phyloP scores from a whole-genome alignment of 2,888 invertebrate species.

The Yponomeuta cagnagella region DNA sequence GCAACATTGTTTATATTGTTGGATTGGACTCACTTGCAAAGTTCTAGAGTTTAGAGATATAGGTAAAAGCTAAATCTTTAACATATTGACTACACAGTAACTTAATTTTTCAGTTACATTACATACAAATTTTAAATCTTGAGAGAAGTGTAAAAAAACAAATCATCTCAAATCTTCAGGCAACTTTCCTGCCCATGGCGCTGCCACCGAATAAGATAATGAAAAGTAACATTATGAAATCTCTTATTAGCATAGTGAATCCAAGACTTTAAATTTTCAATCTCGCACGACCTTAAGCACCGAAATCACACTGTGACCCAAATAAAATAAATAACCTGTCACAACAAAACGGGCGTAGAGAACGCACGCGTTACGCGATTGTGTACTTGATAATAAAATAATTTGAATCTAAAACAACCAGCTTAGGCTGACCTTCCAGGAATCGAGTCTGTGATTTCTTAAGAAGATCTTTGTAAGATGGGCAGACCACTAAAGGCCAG shows the following conservation, averaged over 20 bases:
- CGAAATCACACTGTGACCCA: conserved; percentile 30
- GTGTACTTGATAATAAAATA: conserved; percentile 54
- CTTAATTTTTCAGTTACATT: too few species aligned
- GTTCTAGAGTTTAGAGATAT: too few species aligned
- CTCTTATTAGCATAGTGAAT: conserved; percentile 6
- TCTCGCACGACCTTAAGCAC: conserved; percentile 28
- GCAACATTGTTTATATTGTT: too few species aligned
- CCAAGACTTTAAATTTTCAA: conserved; percentile 21
- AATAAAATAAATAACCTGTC: conserved; percentile 60
- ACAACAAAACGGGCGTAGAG: conserved; percentile 42
- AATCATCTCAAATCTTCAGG: too few species aligned
- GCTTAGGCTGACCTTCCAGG: conserved; percentile 27
- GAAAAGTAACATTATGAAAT: conserved; percentile 4
- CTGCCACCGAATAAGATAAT: not conserved
- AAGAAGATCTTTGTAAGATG: conserved; percentile 29
- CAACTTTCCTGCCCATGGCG: too few species aligned
- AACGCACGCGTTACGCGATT: conserved; percentile 40
- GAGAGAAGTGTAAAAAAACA: too few species aligned
- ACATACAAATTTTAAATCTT: too few species aligned
- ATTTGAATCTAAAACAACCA: conserved; percentile 46
- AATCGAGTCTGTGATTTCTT: conserved; percentile 8
- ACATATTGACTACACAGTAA: too few species aligned
- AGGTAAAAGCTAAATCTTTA: too few species aligned
- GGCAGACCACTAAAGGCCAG: conserved; percentile 27
- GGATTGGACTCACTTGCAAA: too few species aligned